Conservation (phyloP, 2,797 vertebrate species). For the Notolabrus celidotus region DNA sequence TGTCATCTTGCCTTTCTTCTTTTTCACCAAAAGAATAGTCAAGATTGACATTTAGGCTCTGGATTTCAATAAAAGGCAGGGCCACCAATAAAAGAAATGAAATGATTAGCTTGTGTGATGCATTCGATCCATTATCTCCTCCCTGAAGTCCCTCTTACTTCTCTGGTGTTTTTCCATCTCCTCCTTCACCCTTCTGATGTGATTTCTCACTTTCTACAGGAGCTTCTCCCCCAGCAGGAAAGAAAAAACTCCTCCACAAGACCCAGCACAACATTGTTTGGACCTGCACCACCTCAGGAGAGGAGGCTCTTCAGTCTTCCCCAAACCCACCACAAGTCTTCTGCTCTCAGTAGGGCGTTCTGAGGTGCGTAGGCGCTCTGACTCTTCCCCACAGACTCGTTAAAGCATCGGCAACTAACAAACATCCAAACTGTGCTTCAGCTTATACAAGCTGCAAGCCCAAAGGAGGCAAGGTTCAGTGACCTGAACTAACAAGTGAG, state of each 20-base stretch:
- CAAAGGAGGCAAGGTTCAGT: constrained; percentile 54
- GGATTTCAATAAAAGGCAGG: constrained; percentile 24
- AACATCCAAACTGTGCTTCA: constrained; percentile 40
- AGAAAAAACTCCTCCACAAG: constrained; percentile 23
- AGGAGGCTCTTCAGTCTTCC: constrained; percentile 12
- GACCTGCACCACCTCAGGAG: constrained; percentile 26
- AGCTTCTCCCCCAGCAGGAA: constrained; percentile 3
- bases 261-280: constrained; percentile 9
- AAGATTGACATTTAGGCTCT: constrained; percentile 25
- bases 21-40: constrained; percentile 15
- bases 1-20: constrained; percentile 22
- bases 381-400: constrained; percentile 43
- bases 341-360: constrained; percentile 15
- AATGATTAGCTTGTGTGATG: constrained; percentile 11
- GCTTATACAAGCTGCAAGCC: constrained; percentile 42
- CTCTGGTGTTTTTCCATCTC: background rate
- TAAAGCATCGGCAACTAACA: constrained; percentile 46
- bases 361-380: constrained; percentile 17
- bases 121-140: constrained; percentile 8
- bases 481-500: constrained; percentile 64
- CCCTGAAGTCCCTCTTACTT: background rate
- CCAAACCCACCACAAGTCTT: constrained; percentile 5
- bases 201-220: background rate
- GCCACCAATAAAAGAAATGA: constrained; percentile 22
- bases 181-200: background rate